Base-by-base conservation (phyloP, 2,113 vertebrate species). In the Rhagologus leucostigma region DNA sequence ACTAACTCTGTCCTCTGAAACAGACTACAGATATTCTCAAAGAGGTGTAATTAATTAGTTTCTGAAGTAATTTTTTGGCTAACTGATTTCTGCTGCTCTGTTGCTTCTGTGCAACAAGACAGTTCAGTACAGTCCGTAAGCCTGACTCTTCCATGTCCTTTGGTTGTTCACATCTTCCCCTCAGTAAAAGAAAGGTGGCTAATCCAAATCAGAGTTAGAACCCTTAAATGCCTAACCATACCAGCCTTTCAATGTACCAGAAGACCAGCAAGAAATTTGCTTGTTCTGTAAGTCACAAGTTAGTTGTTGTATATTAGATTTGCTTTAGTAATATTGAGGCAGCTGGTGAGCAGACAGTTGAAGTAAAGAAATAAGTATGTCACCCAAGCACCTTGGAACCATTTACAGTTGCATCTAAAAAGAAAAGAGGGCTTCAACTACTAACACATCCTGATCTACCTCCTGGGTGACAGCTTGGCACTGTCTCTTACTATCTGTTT, bases 391-490 rank as follows among this genome's bases (percentile, higher is more conserved):
- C 17, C 55, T 50, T 67, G 33, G 4, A 77, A 20, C 44, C 33
- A 22, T 22, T 55, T 94, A 44, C 19, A 27, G 46, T 55, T 35
- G 17, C 0, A 0, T 20, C 39, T 79, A 15, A 16, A 21, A 42
- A 69, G 19, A 21, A 59, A 44, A 39, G 42, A 33, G 16, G 15
- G 7, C 32, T 83, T 89, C 62, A 86, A 4, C 12, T 37, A 18
- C 21, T 78, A 62, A 39, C 18, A 11, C 11, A 32, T 73, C 12
- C 30, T 70, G 29, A 65, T 21, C 27, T 84, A 9, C 13, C 27
- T 74, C n/a, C 32, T 53, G 7, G 49, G 14, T 71, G 80, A 23
- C 56, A 52, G 46, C 62, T 85, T 32, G 37, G 27, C 30, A 4
- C 41, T 37, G 57, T 13, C 18, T 18, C 24, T 68, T 46, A 3